phyloP scores from a whole-genome alignment of 2,888 invertebrate genomes.

The Escarpia spicata region DNA sequence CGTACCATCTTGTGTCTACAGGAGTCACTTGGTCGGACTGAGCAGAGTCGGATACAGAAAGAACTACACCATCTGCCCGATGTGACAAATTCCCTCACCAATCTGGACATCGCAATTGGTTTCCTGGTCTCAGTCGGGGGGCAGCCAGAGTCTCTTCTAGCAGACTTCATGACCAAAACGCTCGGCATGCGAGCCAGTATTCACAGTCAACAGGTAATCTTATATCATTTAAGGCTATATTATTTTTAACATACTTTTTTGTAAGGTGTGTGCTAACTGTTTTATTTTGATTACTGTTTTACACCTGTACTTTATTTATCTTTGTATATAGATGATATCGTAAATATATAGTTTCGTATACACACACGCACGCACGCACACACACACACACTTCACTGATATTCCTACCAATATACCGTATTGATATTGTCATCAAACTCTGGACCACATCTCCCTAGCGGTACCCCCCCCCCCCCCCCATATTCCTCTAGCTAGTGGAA shows the following conservation, averaged over 20 bases:
- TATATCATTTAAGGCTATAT: neutral
- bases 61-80: slow-evolving; percentile 32
- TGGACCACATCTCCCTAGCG: neutral
- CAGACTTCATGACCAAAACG: slow-evolving; percentile 46
- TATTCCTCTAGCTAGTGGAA: neutral
- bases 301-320: neutral
- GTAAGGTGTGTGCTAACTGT: neutral
- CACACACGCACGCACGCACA: too few relatives aligned
- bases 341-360: too few relatives aligned
- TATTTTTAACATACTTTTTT: neutral
- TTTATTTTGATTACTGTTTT: neutral
- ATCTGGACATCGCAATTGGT: slow-evolving; percentile 36
- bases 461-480: too few relatives aligned
- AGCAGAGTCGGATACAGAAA: slow-evolving; percentile 29
- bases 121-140: slow-evolving; percentile 38
- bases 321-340: too few relatives aligned
- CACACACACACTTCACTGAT: too few relatives aligned
- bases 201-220: neutral
- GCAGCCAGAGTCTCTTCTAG: slow-evolving; percentile 34
- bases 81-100: slow-evolving; percentile 31
- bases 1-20: slow-evolving; percentile 23
- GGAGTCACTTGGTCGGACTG: slow-evolving; percentile 29
- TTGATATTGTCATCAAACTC: too few relatives aligned
- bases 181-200: slow-evolving; percentile 42
- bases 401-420: too few relatives aligned